These are phyloP conservation scores for Aleadryas rufinucha DNA, from an alignment of 2,113 vertebrate species.

Conservation along the genomic window DNA sequence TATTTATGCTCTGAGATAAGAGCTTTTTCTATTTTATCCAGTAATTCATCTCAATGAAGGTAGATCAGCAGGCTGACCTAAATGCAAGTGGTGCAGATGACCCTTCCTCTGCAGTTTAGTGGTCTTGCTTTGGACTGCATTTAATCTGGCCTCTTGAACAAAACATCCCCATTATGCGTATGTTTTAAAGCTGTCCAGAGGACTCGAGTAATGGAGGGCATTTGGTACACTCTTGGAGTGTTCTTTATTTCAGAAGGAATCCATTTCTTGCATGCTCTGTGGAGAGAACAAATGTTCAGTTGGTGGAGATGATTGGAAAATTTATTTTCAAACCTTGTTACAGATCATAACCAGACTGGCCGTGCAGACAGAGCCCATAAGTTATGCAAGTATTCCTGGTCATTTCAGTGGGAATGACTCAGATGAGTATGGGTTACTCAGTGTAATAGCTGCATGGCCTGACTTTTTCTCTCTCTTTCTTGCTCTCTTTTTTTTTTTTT, in stretches of 20 bases:
- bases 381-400: not conserved
- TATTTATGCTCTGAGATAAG: not conserved
- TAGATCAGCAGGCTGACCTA: not conserved
- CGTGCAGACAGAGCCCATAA: not conserved
- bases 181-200: not conserved
- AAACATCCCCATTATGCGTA: not conserved
- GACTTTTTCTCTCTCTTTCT: not conserved
- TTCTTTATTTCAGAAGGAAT: not conserved
- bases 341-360: not conserved
- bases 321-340: not conserved
- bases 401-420: not conserved
- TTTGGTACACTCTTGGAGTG: not conserved
- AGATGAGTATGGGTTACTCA: not conserved
- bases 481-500: not conserved
- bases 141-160: not conserved
- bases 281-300: not conserved
- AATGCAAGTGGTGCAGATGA: not conserved
- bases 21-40: not conserved
- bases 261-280: rapidly evolving
- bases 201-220: not conserved
- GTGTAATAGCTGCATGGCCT: not conserved
- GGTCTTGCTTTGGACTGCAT: not conserved
- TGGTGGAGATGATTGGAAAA: not conserved
- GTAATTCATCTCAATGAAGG: not conserved
- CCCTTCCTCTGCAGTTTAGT: not conserved